Percentiles rank a stretch among this genome's conserved stretches.
These are phyloP conservation scores for Patagioenas fasciata DNA, from an alignment of 2,113 vertebrate genomes.

Conservation along the genomic window DNA sequence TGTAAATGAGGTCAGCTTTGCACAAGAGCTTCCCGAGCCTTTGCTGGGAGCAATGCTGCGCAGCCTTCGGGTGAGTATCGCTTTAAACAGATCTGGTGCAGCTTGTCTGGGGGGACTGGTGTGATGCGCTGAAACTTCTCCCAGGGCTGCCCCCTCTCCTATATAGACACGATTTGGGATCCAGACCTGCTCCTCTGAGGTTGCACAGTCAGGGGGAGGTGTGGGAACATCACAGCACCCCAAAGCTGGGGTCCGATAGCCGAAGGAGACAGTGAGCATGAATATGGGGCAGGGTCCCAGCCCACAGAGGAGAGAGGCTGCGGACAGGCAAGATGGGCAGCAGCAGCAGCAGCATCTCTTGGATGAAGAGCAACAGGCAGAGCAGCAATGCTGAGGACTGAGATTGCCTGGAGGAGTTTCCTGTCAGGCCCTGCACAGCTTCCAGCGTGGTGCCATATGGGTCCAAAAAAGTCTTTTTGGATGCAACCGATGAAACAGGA, in stretches of 20 bases:
- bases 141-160: conserved; percentile 28
- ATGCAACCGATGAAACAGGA: background rate
- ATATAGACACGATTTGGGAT: background rate
- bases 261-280: accelerated
- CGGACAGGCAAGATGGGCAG: background rate
- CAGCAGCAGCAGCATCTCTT: background rate
- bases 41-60: background rate
- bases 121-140: conserved; percentile 3
- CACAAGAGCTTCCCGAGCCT: background rate
- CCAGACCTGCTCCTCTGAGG: background rate
- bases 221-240: background rate
- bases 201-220: background rate
- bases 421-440: background rate
- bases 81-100: conserved; percentile 58
- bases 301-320: background rate
- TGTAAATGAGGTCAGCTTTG: conserved; percentile 63
- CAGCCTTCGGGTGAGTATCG: background rate
- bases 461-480: background rate
- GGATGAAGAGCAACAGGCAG: background rate
- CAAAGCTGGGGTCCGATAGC: background rate
- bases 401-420: background rate
- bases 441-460: accelerated
- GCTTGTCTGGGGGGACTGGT: conserved; percentile 5
- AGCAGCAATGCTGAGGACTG: background rate
- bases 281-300: background rate